Percentiles rank a stretch among this genome's conserved stretches.
These are phyloP conservation scores for Ctenoplectra terminalis DNA, from an alignment of 1,140 invertebrate species.

Conservation along the genomic window DNA sequence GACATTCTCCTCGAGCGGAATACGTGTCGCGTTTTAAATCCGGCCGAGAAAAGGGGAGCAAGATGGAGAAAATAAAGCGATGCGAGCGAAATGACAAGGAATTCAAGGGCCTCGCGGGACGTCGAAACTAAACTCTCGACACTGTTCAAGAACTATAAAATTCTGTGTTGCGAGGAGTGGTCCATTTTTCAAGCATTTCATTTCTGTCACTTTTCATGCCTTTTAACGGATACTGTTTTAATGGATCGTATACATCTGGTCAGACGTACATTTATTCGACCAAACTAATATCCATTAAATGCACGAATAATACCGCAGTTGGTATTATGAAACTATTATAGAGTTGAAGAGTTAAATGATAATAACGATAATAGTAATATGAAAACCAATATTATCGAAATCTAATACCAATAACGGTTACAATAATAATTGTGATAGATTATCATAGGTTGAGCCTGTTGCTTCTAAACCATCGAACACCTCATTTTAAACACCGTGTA, in stretches of 20 bases:
- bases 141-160: neutral
- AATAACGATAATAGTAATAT: too few relatives aligned
- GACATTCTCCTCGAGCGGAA: neutral
- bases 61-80: constrained; percentile 23
- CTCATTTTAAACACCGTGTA: neutral
- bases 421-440: neutral
- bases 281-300: too few relatives aligned
- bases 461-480: neutral
- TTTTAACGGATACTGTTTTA: too few relatives aligned
- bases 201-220: neutral
- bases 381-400: too few relatives aligned
- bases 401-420: too few relatives aligned
- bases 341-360: too few relatives aligned
- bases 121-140: neutral
- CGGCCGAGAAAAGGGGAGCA: neutral
- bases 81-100: constrained; percentile 27
- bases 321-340: too few relatives aligned
- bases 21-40: constrained; percentile 45
- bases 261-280: too few relatives aligned
- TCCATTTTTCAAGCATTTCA: neutral
- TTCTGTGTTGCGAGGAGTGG: neutral
- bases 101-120: constrained; percentile 12
- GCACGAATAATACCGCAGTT: too few relatives aligned
- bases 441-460: neutral
- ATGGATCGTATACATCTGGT: too few relatives aligned